Conservation (phyloP, 2,113 vertebrate genomes). For the Tupaia chinensis region DNA sequence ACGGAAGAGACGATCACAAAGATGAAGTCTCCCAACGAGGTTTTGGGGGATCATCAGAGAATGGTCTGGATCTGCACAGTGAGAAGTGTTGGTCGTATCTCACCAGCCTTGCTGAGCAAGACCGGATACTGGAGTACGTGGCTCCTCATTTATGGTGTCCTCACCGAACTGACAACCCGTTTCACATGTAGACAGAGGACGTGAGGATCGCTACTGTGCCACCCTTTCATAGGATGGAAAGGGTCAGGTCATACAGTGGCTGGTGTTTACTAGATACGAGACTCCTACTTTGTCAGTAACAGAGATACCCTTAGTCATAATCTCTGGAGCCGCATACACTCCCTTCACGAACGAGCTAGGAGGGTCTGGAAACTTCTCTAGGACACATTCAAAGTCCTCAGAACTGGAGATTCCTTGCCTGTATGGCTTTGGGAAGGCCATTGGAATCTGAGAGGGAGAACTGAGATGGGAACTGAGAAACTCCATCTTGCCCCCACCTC, state of each 20-base stretch:
- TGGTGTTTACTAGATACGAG: neutral
- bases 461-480: neutral
- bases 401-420: neutral
- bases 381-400: neutral
- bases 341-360: neutral
- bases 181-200: neutral
- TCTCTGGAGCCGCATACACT: too few relatives aligned
- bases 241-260: neutral
- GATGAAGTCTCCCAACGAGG: neutral
- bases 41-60: neutral
- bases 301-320: neutral
- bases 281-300: neutral
- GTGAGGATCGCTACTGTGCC: neutral
- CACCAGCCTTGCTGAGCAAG: neutral
- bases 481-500: accelerated
- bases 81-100: neutral
- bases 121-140: neutral
- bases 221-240: neutral
- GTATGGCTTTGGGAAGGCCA: neutral
- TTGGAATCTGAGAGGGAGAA: neutral
- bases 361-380: neutral
- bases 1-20: neutral
- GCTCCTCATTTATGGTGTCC: neutral
- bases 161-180: neutral
- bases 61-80: neutral